Base-by-base conservation (phyloP, 2,113 vertebrate species). In the Sturnira hondurensis region DNA sequence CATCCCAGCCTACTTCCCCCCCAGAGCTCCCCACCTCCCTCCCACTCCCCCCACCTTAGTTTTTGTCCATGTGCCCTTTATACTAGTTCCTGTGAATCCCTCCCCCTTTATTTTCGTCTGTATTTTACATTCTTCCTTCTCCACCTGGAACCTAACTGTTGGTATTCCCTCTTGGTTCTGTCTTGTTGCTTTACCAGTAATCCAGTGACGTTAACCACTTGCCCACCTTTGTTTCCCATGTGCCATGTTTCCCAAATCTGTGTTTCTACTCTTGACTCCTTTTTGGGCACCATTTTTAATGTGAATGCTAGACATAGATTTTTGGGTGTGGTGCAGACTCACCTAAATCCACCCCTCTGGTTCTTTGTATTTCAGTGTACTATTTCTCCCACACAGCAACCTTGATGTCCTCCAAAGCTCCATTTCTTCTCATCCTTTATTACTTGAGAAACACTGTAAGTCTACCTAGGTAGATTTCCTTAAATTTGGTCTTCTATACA, bases 131-230 rank as follows among this genome's bases (percentile, higher is more conserved):
- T 77, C 17, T 77, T 78, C 36, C 6, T 50, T 89, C 33, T 17
- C 24, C 2, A 28, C 3, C 16, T 56, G 58, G 0, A 2, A 9
- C 5, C 47, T 67, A 31, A 8, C 13, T n/a, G 11, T 47, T 68
- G 16, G 5, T 33, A 0, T 26, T 50, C 33, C 0, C 3, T 78
- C n/a, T 67, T 38, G 15, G 1, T 82, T 91, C 26, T 41, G 0
- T 22, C 19, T 33, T 58, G 1, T 26, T 67, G 4, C 58, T 50
- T 54, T 78, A 12, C 43, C 12, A 47, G 1, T 7, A 33, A 24
- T 38, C 28, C 31, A 58, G n/a, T 70, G 15, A 65, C 8, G 15
- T 13, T 38, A 22, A 12, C 17, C 20, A 26, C n/a, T 8, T 76
- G 24, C 3, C n/a, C 3, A n/a, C 13, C 9, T 43, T 85, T 68